Evolutionary conservation across 2,113 vertebrate species (phyloP).

Genomic region (Gobio gobio): DNA sequence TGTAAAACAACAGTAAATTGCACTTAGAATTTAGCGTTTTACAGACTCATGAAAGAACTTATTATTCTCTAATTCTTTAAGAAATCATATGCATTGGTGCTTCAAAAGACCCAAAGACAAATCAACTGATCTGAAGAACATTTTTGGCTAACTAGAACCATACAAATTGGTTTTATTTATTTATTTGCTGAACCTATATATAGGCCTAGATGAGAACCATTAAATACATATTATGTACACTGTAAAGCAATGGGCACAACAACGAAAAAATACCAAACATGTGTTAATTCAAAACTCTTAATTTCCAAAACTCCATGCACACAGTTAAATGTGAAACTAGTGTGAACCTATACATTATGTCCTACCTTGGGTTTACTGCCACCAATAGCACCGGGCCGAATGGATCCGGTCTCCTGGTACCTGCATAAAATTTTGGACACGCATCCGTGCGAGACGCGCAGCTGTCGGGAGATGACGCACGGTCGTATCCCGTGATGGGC

Average conservation of each 20-base stretch:
- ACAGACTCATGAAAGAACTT: neutral
- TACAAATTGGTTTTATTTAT: neutral
- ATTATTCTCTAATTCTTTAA: neutral
- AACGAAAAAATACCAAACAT: neutral
- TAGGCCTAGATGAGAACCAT: neutral
- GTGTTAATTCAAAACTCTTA: neutral
- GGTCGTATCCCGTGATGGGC: slow-evolving; percentile 96
- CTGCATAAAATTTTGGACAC: slow-evolving; percentile 98
- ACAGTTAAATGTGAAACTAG: neutral
- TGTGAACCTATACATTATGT: neutral
- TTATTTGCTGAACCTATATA: neutral
- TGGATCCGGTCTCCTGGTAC: slow-evolving; percentile 98
- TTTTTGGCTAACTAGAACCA: neutral
- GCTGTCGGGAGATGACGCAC: slow-evolving; percentile 96
- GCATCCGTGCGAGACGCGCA: slow-evolving; percentile 96
- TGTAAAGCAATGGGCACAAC: neutral
- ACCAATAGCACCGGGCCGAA: slow-evolving; percentile 95
- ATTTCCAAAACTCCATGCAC: neutral
- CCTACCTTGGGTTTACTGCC: slow-evolving; percentile 99
- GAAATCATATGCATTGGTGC: neutral
- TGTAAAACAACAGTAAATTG: neutral
- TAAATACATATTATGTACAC: neutral
- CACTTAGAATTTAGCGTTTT: neutral
- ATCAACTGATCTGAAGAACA: neutral
- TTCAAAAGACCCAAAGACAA: neutral